phyloP scores from a whole-genome alignment of 30 jellyfish, hydroid and myxozoan species.

The Sanderia malayensis region DNA sequence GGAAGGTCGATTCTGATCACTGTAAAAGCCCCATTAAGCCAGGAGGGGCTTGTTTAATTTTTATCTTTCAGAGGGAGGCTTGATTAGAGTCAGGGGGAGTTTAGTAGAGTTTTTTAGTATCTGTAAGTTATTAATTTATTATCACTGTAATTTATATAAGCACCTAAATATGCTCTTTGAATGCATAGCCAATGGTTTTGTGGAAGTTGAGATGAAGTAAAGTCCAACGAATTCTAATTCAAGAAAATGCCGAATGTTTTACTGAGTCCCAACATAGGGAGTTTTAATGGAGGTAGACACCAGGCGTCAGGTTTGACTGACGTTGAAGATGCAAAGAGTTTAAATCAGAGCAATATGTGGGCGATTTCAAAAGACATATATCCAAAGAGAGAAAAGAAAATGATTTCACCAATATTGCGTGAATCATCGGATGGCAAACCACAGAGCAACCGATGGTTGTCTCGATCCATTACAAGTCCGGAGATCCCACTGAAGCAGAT shows the following conservation, averaged over 20 bases:
- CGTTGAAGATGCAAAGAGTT: neutral
- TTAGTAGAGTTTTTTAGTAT: too few species aligned
- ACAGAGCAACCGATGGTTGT: neutral
- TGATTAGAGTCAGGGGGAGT: too few species aligned
- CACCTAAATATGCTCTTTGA: too few species aligned
- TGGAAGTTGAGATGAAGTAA: too few species aligned
- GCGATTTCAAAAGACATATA: neutral
- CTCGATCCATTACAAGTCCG: slow-evolving; percentile 4
- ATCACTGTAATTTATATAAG: too few species aligned
- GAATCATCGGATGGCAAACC: neutral
- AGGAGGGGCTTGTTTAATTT: too few species aligned
- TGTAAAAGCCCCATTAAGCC: too few species aligned
- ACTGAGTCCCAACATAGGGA: neutral
- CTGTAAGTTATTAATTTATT: too few species aligned
- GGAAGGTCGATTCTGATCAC: too few species aligned
- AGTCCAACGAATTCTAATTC: too few species aligned
- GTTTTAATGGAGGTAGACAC: neutral
- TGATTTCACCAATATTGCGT: neutral
- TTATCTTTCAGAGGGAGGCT: too few species aligned
- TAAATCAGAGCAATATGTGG: neutral
- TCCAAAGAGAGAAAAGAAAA: neutral
- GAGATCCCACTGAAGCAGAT: neutral
- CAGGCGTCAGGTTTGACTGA: neutral
- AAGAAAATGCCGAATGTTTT: neutral
- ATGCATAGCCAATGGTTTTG: too few species aligned